Conservation (phyloP, 2,888 invertebrate genomes). For the Lasioglossum malachurum region DNA sequence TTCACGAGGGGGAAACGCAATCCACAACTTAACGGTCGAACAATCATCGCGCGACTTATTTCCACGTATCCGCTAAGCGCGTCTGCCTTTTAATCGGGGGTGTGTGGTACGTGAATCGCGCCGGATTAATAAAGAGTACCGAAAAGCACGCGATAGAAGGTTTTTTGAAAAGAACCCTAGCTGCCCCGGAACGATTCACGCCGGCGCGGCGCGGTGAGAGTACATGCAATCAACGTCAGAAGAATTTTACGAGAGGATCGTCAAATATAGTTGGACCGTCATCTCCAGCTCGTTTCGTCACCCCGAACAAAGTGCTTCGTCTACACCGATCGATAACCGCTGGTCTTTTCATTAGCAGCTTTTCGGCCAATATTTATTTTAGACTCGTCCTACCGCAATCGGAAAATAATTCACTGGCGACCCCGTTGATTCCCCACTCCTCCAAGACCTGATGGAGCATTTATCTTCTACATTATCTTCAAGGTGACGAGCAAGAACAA, state of each 20-base stretch:
- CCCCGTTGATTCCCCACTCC: not conserved
- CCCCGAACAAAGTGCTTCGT: constrained; percentile 36
- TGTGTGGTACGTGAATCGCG: constrained; percentile 34
- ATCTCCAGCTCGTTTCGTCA: constrained; percentile 47
- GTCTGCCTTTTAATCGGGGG: constrained; percentile 30
- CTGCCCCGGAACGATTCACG: constrained; percentile 33
- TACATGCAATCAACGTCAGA: constrained; percentile 55
- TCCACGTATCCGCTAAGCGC: not conserved
- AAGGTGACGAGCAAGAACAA: not conserved
- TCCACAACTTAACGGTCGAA: not conserved
- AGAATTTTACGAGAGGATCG: constrained; percentile 58
- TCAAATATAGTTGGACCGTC: constrained; percentile 45
- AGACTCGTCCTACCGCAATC: not conserved
- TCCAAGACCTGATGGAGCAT: not conserved
- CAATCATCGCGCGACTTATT: not conserved
- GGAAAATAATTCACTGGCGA: not conserved
- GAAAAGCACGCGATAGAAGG: constrained; percentile 17
- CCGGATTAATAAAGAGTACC: constrained; percentile 31
- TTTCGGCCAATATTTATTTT: constrained; percentile 50
- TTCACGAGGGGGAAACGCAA: not conserved
- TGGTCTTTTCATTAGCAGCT: constrained; percentile 52
- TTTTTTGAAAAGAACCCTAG: constrained; percentile 21
- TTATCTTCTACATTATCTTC: not conserved
- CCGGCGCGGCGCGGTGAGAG: not conserved
- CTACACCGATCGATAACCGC: constrained; percentile 53